Evolutionary conservation across 2,797 vertebrate genomes (phyloP), one percentile per base, ranked within the genome.

Genomic region (Pygocentrus nattereri): DNA sequence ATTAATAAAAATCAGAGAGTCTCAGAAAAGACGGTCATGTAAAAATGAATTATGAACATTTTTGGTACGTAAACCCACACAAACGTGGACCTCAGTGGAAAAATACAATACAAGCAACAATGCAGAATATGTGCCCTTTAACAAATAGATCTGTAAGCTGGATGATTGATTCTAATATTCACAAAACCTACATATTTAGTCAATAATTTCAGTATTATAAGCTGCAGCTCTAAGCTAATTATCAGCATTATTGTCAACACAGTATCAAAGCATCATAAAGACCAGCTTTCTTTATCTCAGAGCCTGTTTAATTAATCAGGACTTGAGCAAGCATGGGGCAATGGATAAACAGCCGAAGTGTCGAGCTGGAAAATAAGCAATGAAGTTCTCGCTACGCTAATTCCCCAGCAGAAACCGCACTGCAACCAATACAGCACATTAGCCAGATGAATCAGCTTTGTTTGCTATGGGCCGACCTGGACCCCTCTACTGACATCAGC

Each of bases 401-500:
- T 78, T 49, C 58, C 59, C 69, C 31, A 49, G 56, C 49, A 81
- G 44, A 83, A 69, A 81, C 74, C 80, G 25, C 56, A 77, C 56
- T 23, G 68, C 75, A 72, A 78, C 81, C 64, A 69, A 79, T 80
- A 78, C 61, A 54, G 77, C 62, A 54, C 81, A 73, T 38, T 81
- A 80, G 50, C 59, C 31, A 50, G 68, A 85, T 85, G 79, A 79
- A 79, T 78, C 72, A 74, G 67, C 75, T 72, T 79, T 81, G 72
- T 62, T 30, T 54, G 62, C 31, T 4, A 44, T 23, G 41, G 23
- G 56, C 73, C 61, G 30, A 83, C 50, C 78, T 49, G 69, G 72
- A 79, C 34, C 65, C 74, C 64, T 78, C 62, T 78, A 69, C 75
- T 73, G 52, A 75, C n/a, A 52, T 65, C 56, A 79, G 59, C 23